Evolutionary conservation across 2,113 vertebrate genomes (phyloP).

Genomic region (Panurus biarmicus): DNA sequence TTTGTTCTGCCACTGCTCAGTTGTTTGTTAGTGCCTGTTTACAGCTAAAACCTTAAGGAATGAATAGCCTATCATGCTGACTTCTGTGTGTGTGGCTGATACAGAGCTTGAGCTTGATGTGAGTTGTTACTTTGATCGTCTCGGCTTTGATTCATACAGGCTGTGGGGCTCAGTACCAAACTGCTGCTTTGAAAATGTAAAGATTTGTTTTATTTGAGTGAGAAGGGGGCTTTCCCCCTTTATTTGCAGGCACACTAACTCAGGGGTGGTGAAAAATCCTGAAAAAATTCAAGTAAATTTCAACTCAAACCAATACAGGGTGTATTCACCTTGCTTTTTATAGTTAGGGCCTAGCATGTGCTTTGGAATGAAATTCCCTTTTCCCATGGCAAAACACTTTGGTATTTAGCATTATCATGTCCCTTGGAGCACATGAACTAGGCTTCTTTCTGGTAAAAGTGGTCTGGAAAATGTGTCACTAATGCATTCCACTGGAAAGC

Average conservation of each 20-base stretch:
- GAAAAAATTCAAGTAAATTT: background rate
- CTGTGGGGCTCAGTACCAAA: background rate
- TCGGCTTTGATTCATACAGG: background rate
- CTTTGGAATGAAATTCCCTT: background rate
- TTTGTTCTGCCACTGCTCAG: slow-evolving; percentile 3
- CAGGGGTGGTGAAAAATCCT: background rate
- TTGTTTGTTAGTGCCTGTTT: slow-evolving; percentile 32
- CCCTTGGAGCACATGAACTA: background rate
- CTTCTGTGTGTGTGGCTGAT: background rate
- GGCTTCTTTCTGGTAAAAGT: background rate
- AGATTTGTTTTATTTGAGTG: background rate
- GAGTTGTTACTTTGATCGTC: background rate
- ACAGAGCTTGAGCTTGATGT: background rate
- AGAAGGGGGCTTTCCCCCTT: background rate
- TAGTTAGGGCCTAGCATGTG: background rate
- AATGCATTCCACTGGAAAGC: background rate
- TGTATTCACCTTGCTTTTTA: background rate
- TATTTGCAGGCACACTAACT: background rate
- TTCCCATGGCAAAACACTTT: background rate
- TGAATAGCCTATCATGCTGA: background rate
- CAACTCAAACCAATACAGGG: background rate
- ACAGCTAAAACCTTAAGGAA: background rate
- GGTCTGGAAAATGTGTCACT: background rate
- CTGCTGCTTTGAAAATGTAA: background rate
- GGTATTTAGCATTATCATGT: background rate